Evolutionary conservation across 2,797 vertebrate species (phyloP).

Genomic region (Eulemur coronatus): DNA sequence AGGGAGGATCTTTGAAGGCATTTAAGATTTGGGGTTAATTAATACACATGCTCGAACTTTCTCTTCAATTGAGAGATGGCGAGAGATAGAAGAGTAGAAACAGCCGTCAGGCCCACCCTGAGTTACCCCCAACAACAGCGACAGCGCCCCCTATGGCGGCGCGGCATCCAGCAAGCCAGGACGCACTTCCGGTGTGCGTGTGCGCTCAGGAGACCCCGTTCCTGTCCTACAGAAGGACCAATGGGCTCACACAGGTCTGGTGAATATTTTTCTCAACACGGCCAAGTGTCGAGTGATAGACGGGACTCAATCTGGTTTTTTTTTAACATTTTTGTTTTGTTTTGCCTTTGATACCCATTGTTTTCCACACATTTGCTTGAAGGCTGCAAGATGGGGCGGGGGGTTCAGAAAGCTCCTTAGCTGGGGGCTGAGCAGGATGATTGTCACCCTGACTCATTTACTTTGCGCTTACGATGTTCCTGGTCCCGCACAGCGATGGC

Average conservation of each 20-base stretch:
- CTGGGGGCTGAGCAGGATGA: neutral
- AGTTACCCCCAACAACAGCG: rapidly evolving
- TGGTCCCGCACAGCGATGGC: rapidly evolving
- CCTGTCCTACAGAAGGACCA: neutral
- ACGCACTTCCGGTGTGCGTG: neutral
- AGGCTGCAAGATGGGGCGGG: neutral
- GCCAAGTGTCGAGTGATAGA: neutral
- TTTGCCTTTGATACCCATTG: neutral
- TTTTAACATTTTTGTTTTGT: neutral
- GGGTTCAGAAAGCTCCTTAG: neutral
- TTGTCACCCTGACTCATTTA: rapidly evolving
- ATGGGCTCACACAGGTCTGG: neutral
- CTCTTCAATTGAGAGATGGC: neutral
- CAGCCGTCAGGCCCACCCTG: rapidly evolving
- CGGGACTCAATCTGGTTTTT: neutral
- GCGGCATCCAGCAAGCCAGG: neutral
- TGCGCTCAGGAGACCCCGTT: neutral
- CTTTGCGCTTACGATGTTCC: rapidly evolving
- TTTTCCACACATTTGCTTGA: neutral
- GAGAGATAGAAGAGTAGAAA: neutral
- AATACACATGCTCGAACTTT: neutral
- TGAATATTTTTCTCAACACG: neutral
- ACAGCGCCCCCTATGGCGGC: rapidly evolving
- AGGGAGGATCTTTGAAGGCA: neutral
- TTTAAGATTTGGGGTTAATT: neutral